These are phyloP conservation scores for Mamestra configurata DNA, from an alignment of 1,140 invertebrate species.

Conservation along the genomic window DNA sequence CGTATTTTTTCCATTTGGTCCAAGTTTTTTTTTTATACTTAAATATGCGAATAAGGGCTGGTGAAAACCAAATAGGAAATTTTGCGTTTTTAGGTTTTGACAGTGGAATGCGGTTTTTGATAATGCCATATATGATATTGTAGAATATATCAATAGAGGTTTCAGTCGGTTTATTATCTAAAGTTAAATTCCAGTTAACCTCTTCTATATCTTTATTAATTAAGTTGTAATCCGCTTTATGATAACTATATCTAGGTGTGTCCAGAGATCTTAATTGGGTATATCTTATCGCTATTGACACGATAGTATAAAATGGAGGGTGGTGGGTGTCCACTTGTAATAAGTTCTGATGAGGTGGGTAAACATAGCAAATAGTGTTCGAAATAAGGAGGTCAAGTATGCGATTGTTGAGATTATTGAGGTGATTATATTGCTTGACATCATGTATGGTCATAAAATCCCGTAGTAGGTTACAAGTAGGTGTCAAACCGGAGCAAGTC, in stretches of 20 bases:
- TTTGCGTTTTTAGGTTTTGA: neutral
- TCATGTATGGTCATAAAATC: neutral
- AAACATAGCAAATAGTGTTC: neutral
- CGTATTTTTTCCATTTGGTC: constrained; percentile 56
- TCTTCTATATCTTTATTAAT: neutral
- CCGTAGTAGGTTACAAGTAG: neutral
- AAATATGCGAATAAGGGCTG: constrained; percentile 47
- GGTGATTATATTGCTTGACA: neutral
- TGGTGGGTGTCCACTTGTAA: neutral
- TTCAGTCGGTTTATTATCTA: neutral
- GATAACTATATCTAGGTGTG: constrained; percentile 12
- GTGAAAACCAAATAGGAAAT: constrained; percentile 14
- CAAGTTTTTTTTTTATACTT: constrained; percentile 52
- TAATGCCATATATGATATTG: neutral
- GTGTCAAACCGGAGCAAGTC: neutral
- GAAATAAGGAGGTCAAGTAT: neutral
- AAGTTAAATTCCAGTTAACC: neutral
- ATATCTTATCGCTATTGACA: too few relatives aligned
- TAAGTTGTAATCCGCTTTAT: neutral
- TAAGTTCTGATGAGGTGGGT: neutral
- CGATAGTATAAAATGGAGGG: neutral
- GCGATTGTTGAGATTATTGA: neutral
- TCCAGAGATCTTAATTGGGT: too few relatives aligned
- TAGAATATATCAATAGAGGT: neutral
- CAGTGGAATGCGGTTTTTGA: too few relatives aligned